Percentiles rank a stretch among this genome's conserved stretches.
Conservation (phyloP, 2,888 invertebrate species). For the Euphydryas editha region DNA sequence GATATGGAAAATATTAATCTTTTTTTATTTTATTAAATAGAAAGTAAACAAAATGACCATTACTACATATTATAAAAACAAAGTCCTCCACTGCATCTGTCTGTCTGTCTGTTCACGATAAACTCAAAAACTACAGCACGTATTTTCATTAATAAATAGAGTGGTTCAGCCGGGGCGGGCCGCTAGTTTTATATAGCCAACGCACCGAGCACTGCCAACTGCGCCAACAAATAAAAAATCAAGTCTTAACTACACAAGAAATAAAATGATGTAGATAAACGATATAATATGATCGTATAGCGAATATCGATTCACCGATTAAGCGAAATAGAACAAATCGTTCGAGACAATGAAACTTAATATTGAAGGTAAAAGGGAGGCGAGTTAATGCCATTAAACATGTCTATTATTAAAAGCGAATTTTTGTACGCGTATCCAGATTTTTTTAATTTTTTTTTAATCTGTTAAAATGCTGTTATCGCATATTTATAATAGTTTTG, state of each 20-base stretch:
- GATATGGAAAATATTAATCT: too few species aligned
- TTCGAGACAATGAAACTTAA: constrained; percentile 38
- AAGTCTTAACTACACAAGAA: neutral
- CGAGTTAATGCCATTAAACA: constrained; percentile 33
- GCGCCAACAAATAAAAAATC: too few species aligned
- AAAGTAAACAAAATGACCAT: too few species aligned
- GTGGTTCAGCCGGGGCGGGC: too few species aligned
- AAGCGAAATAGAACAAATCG: constrained; percentile 39
- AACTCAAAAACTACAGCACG: too few species aligned
- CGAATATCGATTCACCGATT: constrained; percentile 21
- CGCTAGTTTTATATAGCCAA: too few species aligned
- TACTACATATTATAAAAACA: too few species aligned
- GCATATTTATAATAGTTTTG: neutral
- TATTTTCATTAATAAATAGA: too few species aligned
- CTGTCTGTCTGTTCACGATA: too few species aligned
- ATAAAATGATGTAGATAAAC: constrained; percentile 2
- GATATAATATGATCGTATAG: constrained; percentile 28
- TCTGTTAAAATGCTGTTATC: neutral
- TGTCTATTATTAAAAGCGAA: constrained; percentile 34
- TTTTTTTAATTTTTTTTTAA: constrained; percentile 2
- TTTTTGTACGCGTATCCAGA: constrained; percentile 22
- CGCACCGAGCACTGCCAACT: too few species aligned
- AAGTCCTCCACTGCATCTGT: too few species aligned
- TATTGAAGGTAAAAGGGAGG: constrained; percentile 28
- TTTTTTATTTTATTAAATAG: too few species aligned